phyloP scores from a whole-genome alignment of 1,140 invertebrate species.

The Pogonognathellus flavescens region DNA sequence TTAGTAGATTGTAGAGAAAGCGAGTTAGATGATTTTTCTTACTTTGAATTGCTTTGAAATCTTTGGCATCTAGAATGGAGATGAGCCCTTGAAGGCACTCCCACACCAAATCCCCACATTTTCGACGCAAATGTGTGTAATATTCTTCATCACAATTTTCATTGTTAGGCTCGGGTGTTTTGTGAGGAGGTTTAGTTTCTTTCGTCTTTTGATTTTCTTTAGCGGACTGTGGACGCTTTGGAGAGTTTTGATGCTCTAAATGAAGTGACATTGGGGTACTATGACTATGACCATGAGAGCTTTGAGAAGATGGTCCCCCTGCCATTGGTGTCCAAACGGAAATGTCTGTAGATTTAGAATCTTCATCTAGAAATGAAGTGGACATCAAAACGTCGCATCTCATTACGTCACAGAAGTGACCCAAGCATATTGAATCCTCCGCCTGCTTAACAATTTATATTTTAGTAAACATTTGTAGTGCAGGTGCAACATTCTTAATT shows the following conservation, averaged over 20 bases:
- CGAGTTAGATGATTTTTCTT: constrained; percentile 24
- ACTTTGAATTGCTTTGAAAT: constrained; percentile 66
- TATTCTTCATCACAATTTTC: constrained; percentile 65
- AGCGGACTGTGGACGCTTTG: background rate
- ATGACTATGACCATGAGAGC: constrained; percentile 15
- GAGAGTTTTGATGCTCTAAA: constrained; percentile 57
- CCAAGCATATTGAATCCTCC: constrained; percentile 90
- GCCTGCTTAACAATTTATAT: constrained; percentile 73
- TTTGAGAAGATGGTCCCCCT: constrained; percentile 17
- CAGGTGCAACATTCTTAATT: background rate
- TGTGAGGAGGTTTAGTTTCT: constrained; percentile 26
- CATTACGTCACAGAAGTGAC: constrained; percentile 96
- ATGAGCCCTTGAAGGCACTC: constrained; percentile 66
- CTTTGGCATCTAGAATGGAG: constrained; percentile 65
- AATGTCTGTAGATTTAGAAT: constrained; percentile 65
- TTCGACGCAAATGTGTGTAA: constrained; percentile 59
- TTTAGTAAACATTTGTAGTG: background rate
- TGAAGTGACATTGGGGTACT: constrained; percentile 41
- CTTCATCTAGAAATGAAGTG: constrained; percentile 61
- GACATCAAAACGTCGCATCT: constrained; percentile 84
- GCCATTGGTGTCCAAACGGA: constrained; percentile 64
- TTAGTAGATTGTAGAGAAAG: background rate
- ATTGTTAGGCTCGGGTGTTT: background rate
- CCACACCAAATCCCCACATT: constrained; percentile 65
- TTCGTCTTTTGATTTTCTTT: constrained; percentile 26